These are phyloP conservation scores for Lepidochitona cinerea DNA, from an alignment of 2,888 invertebrate species.

Conservation along the genomic window DNA sequence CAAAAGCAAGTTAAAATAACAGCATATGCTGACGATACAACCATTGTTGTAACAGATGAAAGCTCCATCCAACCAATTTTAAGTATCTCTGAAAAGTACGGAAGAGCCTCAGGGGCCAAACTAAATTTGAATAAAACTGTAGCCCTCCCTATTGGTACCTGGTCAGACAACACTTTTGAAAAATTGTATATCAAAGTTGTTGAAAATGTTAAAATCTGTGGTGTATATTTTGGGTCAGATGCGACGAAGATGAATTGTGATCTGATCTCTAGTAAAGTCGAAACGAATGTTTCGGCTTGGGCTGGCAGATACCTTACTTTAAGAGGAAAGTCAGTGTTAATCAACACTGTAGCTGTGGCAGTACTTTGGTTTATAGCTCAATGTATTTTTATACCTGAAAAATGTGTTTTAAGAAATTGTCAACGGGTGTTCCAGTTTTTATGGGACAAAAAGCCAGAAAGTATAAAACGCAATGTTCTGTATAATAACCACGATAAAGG, in stretches of 20 bases:
- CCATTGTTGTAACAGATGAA: slow-evolving; percentile 5
- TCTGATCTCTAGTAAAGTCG: neutral
- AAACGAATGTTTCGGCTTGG: neutral
- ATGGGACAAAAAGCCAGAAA: neutral
- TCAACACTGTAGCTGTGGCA: neutral
- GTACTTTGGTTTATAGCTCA: neutral
- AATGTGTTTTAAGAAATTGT: no score
- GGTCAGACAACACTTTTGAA: slow-evolving; percentile 9
- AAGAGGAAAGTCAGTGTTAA: neutral
- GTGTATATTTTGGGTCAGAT: neutral
- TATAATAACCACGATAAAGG: neutral
- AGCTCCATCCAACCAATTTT: neutral
- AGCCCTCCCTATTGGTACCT: slow-evolving; percentile 30
- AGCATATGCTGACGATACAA: slow-evolving; percentile 19
- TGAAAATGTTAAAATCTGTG: neutral
- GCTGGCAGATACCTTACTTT: neutral
- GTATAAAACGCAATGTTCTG: neutral
- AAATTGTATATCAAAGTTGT: neutral
- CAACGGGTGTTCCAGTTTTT: slow-evolving; percentile 4
- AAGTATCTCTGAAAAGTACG: slow-evolving; percentile 2
- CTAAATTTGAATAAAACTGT: slow-evolving; percentile 27
- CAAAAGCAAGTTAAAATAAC: slow-evolving; percentile 12
- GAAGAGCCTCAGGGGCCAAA: slow-evolving; percentile 26
- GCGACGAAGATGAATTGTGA: neutral
- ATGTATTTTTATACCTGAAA: neutral